A percentile compares a stretch with the other conserved stretches of the same genome.
These are phyloP conservation scores for Lobophora halterata DNA, from an alignment of 2,888 invertebrate species.

Conservation along the genomic window DNA sequence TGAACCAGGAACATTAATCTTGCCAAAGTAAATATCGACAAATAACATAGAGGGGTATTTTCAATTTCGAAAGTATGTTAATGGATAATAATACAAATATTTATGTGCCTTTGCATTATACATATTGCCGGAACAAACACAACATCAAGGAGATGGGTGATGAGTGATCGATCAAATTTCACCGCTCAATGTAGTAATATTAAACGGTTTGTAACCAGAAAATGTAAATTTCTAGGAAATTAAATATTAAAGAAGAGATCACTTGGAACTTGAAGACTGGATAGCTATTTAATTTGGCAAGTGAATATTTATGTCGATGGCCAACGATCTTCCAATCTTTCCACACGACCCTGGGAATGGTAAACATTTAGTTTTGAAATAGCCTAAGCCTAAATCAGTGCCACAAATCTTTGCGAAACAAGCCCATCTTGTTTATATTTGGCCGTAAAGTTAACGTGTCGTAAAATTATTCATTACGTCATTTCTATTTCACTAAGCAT, in stretches of 20 bases:
- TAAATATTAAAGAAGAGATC: too few relatives aligned
- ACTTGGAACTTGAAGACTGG: too few relatives aligned
- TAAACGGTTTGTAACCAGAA: too few relatives aligned
- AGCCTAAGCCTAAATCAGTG: neutral
- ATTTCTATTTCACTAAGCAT: conserved; percentile 36
- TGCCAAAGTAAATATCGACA: too few relatives aligned
- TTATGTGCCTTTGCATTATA: conserved; percentile 19
- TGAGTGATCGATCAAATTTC: conserved; percentile 25
- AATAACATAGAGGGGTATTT: conserved; percentile 9
- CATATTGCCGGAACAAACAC: conserved; percentile 25
- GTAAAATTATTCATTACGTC: conserved; percentile 50
- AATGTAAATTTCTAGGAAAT: too few relatives aligned
- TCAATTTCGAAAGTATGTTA: conserved; percentile 14
- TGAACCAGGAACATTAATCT: too few relatives aligned
- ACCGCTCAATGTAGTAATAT: conserved; percentile 11
- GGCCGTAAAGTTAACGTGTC: conserved; percentile 49
- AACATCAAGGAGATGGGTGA: conserved; percentile 15
- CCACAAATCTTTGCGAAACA: conserved; percentile 32
- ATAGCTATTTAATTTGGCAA: too few relatives aligned
- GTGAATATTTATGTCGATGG: too few relatives aligned
- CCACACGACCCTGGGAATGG: too few relatives aligned
- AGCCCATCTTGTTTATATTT: conserved; percentile 32
- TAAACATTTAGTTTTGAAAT: too few relatives aligned
- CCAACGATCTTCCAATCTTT: too few relatives aligned
- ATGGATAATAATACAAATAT: conserved; percentile 21